Evolutionary conservation across 2,888 invertebrate genomes (phyloP).

Genomic region (Dione vanillae): DNA sequence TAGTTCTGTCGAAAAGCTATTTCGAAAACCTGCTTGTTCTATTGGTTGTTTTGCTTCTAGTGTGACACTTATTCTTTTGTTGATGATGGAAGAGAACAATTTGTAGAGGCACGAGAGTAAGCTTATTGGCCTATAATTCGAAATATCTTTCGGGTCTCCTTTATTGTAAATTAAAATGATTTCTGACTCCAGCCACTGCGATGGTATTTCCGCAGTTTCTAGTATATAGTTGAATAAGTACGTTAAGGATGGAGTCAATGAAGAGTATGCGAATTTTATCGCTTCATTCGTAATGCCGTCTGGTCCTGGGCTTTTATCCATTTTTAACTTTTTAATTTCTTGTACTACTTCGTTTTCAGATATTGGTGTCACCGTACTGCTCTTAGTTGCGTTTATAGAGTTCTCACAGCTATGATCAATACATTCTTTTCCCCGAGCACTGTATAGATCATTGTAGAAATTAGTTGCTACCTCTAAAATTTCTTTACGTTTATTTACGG

Average conservation of each 20-base stretch:
- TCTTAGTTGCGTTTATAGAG: conserved; percentile 16
- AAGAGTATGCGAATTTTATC: no score
- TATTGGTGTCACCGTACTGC: conserved; percentile 32
- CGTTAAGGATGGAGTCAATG: no score
- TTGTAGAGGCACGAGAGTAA: conserved; percentile 42
- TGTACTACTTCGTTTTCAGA: conserved; percentile 38
- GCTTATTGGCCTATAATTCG: no score
- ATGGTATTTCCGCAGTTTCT: no score
- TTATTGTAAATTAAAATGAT: no score
- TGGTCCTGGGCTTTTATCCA: no score
- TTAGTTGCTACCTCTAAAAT: conserved; percentile 31
- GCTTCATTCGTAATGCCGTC: no score
- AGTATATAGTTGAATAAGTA: no score
- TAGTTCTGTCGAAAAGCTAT: conserved; percentile 35
- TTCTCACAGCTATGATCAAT: conserved; percentile 13
- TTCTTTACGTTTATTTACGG: conserved; percentile 34
- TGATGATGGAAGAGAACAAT: conserved; percentile 40
- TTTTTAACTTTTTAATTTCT: conserved; percentile 36
- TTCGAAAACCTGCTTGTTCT: conserved; percentile 41
- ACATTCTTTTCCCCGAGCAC: conserved; percentile 15
- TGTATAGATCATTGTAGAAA: conserved; percentile 39
- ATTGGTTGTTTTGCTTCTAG: conserved; percentile 34
- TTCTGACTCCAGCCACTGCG: no score
- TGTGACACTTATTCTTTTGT: conserved; percentile 37
- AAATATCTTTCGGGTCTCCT: no score